A percentile compares a stretch with the other conserved stretches of the same genome.
Evolutionary conservation across 2,888 invertebrate species (phyloP).

Genomic region (Mystacides longicornis): DNA sequence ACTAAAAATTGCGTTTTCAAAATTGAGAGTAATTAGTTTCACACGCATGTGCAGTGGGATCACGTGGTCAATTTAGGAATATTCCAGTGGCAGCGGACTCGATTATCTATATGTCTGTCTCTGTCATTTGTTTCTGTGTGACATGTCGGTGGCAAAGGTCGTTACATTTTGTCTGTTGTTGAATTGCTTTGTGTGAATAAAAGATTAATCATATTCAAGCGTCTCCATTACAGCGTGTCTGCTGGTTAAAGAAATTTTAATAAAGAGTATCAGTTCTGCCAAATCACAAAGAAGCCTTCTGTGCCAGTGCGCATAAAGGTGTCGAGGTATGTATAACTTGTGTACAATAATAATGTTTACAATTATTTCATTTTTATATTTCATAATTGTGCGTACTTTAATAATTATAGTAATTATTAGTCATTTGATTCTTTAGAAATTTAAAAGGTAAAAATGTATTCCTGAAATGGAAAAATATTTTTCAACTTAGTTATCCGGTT

Average conservation of each 20-base stretch:
- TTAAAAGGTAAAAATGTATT: no score
- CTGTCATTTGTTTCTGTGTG: not conserved
- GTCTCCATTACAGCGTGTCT: not conserved
- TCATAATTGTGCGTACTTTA: not conserved
- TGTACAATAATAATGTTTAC: not conserved
- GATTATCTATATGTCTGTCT: not conserved
- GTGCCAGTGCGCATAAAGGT: conserved; percentile 51
- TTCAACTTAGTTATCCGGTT: no score
- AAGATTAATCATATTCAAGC: not conserved
- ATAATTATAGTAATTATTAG: not conserved
- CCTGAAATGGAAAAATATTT: no score
- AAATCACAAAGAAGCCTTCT: conserved; percentile 34
- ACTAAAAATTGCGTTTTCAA: no score
- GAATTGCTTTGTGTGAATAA: not conserved
- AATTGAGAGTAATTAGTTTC: no score
- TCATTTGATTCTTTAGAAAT: not conserved
- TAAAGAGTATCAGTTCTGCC: not conserved
- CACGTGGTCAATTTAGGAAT: not conserved
- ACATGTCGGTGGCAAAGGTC: not conserved
- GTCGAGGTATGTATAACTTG: conserved; percentile 1
- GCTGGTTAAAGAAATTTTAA: not conserved
- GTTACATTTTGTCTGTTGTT: not conserved
- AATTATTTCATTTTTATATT: not conserved
- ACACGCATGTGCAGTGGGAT: not conserved
- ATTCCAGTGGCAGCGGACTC: not conserved